phyloP scores from a whole-genome alignment of 2,888 invertebrate genomes.

The Trachelus iudaicus region DNA sequence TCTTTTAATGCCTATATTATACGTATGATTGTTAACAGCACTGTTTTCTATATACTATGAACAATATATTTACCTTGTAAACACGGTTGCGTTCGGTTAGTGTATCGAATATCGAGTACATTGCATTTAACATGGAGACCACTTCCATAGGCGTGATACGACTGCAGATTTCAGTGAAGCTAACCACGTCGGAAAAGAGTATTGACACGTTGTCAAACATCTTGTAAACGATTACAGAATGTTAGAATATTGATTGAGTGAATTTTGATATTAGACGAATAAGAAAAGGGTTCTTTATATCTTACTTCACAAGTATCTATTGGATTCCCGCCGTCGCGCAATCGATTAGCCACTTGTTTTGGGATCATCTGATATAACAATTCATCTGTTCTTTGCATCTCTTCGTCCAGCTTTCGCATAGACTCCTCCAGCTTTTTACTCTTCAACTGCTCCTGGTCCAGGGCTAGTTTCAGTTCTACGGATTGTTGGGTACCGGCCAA shows the following conservation, averaged over 20 bases:
- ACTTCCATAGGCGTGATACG: constrained; percentile 97
- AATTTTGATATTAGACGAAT: constrained; percentile 1
- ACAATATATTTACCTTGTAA: constrained; percentile 80
- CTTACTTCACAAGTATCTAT: constrained; percentile 96
- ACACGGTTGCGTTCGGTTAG: constrained; percentile 92
- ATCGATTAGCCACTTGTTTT: constrained; percentile 93
- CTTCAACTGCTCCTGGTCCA: constrained; percentile 97
- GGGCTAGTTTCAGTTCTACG: constrained; percentile 92
- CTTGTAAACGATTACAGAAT: constrained; percentile 68
- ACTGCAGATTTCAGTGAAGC: constrained; percentile 97
- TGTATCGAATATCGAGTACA: constrained; percentile 97
- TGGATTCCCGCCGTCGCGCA: constrained; percentile 94
- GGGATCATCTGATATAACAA: constrained; percentile 99
- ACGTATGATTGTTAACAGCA: not conserved
- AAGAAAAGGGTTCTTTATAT: constrained; percentile 3
- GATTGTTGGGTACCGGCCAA: constrained; percentile 97
- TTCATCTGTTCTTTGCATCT: constrained; percentile 96
- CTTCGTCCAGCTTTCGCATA: constrained; percentile 94
- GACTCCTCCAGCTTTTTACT: constrained; percentile 96
- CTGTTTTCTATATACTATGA: not conserved
- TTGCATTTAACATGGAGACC: constrained; percentile 95
- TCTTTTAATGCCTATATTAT: constrained; percentile 5
- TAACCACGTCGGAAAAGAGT: constrained; percentile 97
- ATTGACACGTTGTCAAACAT: constrained; percentile 97
- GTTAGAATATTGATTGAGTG: constrained; percentile 12